These are phyloP conservation scores for Isotomurus palustris DNA, from an alignment of 2,888 invertebrate species.

Conservation along the genomic window DNA sequence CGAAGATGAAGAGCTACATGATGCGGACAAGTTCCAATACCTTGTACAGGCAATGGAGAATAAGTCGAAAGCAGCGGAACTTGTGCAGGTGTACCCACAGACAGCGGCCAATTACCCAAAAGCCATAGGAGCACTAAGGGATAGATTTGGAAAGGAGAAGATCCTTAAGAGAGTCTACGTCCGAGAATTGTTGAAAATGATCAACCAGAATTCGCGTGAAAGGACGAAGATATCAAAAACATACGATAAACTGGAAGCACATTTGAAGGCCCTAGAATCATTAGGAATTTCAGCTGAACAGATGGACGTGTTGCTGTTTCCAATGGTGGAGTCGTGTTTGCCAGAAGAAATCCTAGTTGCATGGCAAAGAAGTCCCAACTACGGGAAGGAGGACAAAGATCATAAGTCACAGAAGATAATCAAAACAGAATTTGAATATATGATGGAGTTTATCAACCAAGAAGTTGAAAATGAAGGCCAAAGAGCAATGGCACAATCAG, in stretches of 20 bases:
- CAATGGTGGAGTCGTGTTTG: slow-evolving; percentile 24
- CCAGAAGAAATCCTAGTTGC: slow-evolving; percentile 22
- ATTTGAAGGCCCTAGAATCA: slow-evolving; percentile 18
- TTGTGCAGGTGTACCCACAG: slow-evolving; percentile 10
- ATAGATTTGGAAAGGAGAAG: slow-evolving; percentile 11
- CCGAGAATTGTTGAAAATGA: slow-evolving; percentile 8
- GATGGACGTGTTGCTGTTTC: slow-evolving; percentile 16
- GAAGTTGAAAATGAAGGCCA: slow-evolving; percentile 1
- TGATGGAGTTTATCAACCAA: slow-evolving; percentile 1
- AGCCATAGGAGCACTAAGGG: slow-evolving; percentile 5
- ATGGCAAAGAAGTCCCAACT: slow-evolving; percentile 14
- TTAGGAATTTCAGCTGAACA: slow-evolving; percentile 16
- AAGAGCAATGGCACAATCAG: background rate
- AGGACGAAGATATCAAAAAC: slow-evolving; percentile 9
- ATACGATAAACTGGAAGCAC: slow-evolving; percentile 11
- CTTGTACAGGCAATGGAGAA: slow-evolving; percentile 1
- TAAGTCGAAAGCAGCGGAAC: slow-evolving; percentile 6
- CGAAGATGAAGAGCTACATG: slow-evolving; percentile 9
- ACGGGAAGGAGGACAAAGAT: background rate
- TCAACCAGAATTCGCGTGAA: slow-evolving; percentile 16
- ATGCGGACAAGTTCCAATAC: slow-evolving; percentile 16
- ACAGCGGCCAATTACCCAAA: slow-evolving; percentile 12
- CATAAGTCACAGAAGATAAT: background rate
- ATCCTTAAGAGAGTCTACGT: slow-evolving; percentile 15
- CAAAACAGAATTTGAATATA: background rate